These are phyloP conservation scores for Trogon surrucura DNA, from an alignment of 2,113 vertebrate species.

Conservation along the genomic window DNA sequence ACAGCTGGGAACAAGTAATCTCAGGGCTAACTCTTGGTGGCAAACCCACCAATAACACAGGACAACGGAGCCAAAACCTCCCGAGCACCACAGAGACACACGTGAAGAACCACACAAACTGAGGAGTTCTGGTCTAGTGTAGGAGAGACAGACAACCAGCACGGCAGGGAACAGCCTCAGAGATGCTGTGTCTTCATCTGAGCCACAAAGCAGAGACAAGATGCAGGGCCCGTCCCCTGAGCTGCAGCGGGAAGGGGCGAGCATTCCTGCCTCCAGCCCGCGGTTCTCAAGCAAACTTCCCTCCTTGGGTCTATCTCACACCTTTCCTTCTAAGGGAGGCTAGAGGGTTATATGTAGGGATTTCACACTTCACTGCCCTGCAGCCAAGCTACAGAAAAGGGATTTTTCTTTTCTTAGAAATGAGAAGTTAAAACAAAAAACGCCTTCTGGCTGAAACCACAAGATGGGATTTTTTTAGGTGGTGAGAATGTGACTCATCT, in stretches of 20 bases:
- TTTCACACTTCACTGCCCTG: neutral
- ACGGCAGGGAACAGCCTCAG: neutral
- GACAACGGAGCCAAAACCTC: neutral
- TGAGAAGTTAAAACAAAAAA: neutral
- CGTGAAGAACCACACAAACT: rapidly evolving
- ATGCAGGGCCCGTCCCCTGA: neutral
- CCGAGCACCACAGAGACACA: rapidly evolving
- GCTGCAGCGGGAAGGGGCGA: rapidly evolving
- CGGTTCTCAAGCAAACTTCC: neutral
- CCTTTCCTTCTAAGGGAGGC: neutral
- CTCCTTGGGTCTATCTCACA: neutral
- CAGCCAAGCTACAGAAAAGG: neutral
- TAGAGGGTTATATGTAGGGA: neutral
- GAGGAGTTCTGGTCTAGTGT: rapidly evolving
- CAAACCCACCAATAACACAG: rapidly evolving
- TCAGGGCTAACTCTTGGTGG: neutral
- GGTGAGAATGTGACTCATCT: neutral
- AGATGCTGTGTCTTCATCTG: neutral
- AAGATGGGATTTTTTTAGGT: neutral
- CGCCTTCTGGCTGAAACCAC: neutral
- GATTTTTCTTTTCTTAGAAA: slow-evolving; percentile 30
- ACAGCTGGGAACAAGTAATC: neutral
- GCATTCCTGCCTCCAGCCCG: neutral
- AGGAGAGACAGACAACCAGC: neutral
- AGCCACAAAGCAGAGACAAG: neutral